Base-by-base conservation (phyloP, 2,113 vertebrate genomes). In the Petrocephalus microphthalmus region DNA sequence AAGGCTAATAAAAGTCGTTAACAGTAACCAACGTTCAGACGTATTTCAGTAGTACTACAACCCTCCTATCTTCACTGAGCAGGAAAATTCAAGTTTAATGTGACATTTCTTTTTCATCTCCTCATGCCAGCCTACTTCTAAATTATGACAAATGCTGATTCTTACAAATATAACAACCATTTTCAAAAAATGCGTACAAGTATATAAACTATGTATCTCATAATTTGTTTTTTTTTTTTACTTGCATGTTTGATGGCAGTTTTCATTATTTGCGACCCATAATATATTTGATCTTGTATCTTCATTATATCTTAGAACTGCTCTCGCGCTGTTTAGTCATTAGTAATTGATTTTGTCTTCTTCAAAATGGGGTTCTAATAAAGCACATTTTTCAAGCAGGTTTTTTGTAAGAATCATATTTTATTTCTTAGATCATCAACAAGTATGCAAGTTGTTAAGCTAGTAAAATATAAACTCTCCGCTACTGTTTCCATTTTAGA, bases 41-140 rank as follows among this genome's bases (percentile, higher is more conserved):
- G 85, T 22, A 37, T 86, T 64, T 86, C 37, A 86, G 85, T 45
- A 60, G 56, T 47, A 64, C 42, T 86, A 64, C 20, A 17, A 15
- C 52, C n/a, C 49, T 85, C 25, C 49, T 60, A 51, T 42, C 85
- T 64, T 64, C 85, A 57, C 29, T 64, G 33, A 45, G 25, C 22
- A 45, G 54, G 54, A 57, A 86, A 86, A 86, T 60, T 57, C 22
- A 60, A 42, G 33, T 86, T 86, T 64, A 86, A 86, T 37, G 45
- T 29, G 7, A 86, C 85, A 60, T 25, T 42, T 25, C 37, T 64
- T 64, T 60, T 45, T 64, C 29, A 42, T 86, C 37, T 64, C 11
- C 54, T 22, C 25, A 56, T 25, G 82, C 22, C 85, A 37, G 37
- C 85, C 56, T 86, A 45, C 33, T 86, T 33, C 33, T 86, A 45